A percentile compares a stretch with the other conserved stretches of the same genome.
These are phyloP conservation scores for Drosophila atroscutellata DNA, from an alignment of 2,888 invertebrate genomes.

Conservation along the genomic window DNA sequence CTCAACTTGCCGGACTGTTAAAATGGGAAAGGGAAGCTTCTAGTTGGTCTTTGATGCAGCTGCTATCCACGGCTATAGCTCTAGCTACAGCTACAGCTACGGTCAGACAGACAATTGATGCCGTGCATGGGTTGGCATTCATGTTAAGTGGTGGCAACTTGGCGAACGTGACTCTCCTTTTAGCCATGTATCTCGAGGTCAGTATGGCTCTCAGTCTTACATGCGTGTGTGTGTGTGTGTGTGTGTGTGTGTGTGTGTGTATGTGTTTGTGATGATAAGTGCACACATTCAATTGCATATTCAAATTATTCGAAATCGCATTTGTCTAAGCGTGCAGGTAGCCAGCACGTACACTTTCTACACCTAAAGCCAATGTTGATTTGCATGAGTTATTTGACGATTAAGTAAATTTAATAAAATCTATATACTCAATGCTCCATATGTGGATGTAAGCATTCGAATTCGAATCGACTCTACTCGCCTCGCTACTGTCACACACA, in stretches of 20 bases:
- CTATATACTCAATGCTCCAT: constrained; percentile 5
- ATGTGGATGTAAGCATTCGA: constrained; percentile 27
- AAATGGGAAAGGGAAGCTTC: constrained; percentile 27
- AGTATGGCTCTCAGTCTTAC: constrained; percentile 14
- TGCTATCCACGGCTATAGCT: background rate
- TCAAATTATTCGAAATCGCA: constrained; percentile 78
- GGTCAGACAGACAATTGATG: constrained; percentile 77
- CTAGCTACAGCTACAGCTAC: constrained; percentile 8
- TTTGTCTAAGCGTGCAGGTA: constrained; percentile 69
- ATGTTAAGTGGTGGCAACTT: constrained; percentile 61
- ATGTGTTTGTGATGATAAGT: constrained; percentile 64
- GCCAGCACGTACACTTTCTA: constrained; percentile 59
- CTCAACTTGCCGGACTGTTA: constrained; percentile 27
- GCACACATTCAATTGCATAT: constrained; percentile 78
- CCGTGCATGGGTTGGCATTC: constrained; percentile 56
- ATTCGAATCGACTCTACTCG: constrained; percentile 15
- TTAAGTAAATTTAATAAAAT: constrained; percentile 73
- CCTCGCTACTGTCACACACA: constrained; percentile 54
- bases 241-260: constrained; percentile 22
- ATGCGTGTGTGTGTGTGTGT: constrained; percentile 19
- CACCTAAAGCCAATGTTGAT: constrained; percentile 56
- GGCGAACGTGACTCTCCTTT: constrained; percentile 61
- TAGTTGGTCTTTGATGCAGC: constrained; percentile 34
- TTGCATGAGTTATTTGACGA: constrained; percentile 58
- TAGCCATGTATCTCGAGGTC: constrained; percentile 21